phyloP scores from a whole-genome alignment of 2,888 invertebrate species.

The Standfussiana lucernea region DNA sequence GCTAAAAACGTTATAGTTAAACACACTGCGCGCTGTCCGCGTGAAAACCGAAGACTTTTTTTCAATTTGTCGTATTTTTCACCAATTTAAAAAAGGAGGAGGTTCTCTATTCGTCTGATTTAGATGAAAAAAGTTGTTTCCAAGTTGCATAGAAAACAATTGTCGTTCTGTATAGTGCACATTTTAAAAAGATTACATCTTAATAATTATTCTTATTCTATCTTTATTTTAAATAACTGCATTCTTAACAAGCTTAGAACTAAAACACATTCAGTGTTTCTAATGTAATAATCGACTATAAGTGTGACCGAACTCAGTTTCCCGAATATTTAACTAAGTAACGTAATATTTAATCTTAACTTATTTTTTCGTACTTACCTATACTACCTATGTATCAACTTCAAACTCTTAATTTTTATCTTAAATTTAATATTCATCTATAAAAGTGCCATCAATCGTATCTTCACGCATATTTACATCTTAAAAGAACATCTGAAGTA shows the following conservation, averaged over 20 bases:
- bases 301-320: neutral
- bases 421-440: neutral
- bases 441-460: neutral
- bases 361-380: neutral
- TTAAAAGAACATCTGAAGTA: conserved; percentile 5
- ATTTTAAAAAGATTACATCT: conserved; percentile 30
- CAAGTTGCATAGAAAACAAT: neutral
- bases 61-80: no score
- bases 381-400: neutral
- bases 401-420: neutral
- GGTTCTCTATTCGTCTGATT: neutral
- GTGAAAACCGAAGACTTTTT: neutral
- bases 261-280: conserved; percentile 11
- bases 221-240: neutral
- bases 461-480: conserved; percentile 17
- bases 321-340: neutral
- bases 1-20: no score
- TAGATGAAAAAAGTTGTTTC: no score
- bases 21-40: neutral
- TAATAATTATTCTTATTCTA: conserved; percentile 7
- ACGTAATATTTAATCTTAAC: neutral
- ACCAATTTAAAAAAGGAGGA: neutral
- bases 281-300: conserved; percentile 22
- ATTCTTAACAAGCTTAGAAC: neutral
- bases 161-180: conserved; percentile 2